These are phyloP conservation scores for Papilio demoleus DNA, from an alignment of 2,888 invertebrate genomes.

Conservation along the genomic window DNA sequence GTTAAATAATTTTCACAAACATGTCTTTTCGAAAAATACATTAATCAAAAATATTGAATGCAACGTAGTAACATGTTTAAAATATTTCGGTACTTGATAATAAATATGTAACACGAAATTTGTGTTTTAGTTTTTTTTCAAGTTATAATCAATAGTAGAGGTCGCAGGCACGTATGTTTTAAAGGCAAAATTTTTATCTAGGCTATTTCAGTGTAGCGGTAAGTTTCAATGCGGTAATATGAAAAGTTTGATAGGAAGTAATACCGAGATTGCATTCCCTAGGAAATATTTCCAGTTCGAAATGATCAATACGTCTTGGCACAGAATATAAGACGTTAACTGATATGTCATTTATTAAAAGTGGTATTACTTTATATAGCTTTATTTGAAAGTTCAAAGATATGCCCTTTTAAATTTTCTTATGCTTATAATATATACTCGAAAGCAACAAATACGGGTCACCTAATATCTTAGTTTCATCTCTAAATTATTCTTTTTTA, in stretches of 20 bases:
- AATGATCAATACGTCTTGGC: conserved; percentile 39
- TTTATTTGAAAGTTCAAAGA: too few relatives aligned
- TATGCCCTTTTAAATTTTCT: too few relatives aligned
- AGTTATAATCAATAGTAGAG: conserved; percentile 34
- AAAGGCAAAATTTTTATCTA: conserved; percentile 59
- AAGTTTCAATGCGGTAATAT: conserved; percentile 60
- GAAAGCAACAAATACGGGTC: too few relatives aligned
- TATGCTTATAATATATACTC: too few relatives aligned
- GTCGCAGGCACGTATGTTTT: conserved; percentile 42
- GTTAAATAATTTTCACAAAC: too few relatives aligned
- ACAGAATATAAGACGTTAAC: conserved; percentile 34
- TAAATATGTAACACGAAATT: not conserved
- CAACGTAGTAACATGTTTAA: too few relatives aligned
- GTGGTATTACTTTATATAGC: not conserved
- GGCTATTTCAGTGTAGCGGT: conserved; percentile 61
- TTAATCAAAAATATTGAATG: too few relatives aligned
- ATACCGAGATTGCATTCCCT: conserved; percentile 54
- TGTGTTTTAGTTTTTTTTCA: not conserved
- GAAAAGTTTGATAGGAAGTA: conserved; percentile 63
- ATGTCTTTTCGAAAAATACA: too few relatives aligned
- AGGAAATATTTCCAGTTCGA: conserved; percentile 45
- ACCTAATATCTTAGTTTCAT: too few relatives aligned
- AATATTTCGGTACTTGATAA: not conserved
- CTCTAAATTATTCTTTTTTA: too few relatives aligned
- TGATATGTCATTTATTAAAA: conserved; percentile 36